phyloP scores from a whole-genome alignment of 2,113 vertebrate genomes.

The Pluvialis apricaria region DNA sequence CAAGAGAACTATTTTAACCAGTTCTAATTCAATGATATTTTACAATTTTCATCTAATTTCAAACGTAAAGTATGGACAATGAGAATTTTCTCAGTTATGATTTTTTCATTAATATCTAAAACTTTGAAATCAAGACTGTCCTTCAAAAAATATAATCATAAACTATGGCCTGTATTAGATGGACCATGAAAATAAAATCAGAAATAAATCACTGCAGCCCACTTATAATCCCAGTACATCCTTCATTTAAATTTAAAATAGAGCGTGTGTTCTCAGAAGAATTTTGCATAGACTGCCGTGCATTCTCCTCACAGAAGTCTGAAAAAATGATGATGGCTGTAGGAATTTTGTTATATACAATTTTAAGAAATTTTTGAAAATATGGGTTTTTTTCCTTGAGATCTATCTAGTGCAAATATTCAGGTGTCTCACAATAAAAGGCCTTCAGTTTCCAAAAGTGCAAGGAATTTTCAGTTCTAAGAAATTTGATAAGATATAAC shows the following conservation, averaged over 20 bases:
- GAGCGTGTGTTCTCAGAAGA: neutral
- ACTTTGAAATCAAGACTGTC: neutral
- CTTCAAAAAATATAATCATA: neutral
- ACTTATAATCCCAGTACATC: neutral
- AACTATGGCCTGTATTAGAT: neutral
- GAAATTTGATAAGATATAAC: neutral
- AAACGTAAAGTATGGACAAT: neutral
- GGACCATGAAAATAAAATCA: neutral
- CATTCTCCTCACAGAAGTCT: neutral
- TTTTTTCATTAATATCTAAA: neutral
- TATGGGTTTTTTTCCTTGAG: rapidly evolving
- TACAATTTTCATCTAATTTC: neutral
- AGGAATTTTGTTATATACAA: neutral
- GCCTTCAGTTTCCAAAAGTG: neutral
- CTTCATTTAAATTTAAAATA: neutral
- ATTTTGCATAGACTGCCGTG: neutral
- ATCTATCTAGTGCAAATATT: neutral
- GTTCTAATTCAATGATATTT: neutral
- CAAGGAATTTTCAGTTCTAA: neutral
- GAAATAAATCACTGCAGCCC: neutral
- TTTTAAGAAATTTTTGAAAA: neutral
- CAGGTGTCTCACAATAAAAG: neutral
- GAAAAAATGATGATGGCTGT: neutral
- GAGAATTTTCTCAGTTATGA: neutral
- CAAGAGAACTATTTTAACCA: neutral